Evolutionary conservation across 2,797 vertebrate genomes (phyloP).

Genomic region (Enteromius unitaeniatus): DNA sequence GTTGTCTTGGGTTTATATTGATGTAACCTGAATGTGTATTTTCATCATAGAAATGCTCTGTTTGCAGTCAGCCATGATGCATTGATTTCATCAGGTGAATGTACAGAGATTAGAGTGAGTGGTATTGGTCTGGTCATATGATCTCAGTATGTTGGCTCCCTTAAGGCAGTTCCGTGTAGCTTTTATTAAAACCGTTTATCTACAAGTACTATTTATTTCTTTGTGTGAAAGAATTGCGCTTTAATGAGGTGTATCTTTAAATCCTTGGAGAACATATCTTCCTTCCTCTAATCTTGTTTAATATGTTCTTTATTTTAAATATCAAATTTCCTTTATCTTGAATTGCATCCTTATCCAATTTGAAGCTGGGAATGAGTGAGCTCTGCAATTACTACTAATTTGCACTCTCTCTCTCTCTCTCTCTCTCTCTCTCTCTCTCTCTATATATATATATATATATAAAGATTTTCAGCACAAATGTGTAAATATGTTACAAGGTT

Average conservation of each 20-base stretch:
- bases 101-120: constrained; percentile 1
- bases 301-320: constrained; percentile 28
- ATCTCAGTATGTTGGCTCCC: neutral
- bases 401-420: neutral
- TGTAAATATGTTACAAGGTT: neutral
- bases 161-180: neutral
- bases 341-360: constrained; percentile 23
- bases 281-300: constrained; percentile 48
- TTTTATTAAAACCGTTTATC: constrained; percentile 11
- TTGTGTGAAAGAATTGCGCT: neutral
- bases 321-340: constrained; percentile 46
- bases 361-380: constrained; percentile 11
- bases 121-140: neutral
- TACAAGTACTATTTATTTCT: neutral
- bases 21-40: neutral
- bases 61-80: neutral
- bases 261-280: constrained; percentile 25
- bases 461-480: too few relatives aligned
- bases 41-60: constrained; percentile 3
- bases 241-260: neutral
- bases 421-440: too few relatives aligned
- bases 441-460: too few relatives aligned
- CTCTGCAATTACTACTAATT: constrained; percentile 27
- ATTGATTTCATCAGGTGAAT: neutral
- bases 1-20: neutral